Conservation (phyloP, 2,113 vertebrate genomes). For the Neolamprologus longior region DNA sequence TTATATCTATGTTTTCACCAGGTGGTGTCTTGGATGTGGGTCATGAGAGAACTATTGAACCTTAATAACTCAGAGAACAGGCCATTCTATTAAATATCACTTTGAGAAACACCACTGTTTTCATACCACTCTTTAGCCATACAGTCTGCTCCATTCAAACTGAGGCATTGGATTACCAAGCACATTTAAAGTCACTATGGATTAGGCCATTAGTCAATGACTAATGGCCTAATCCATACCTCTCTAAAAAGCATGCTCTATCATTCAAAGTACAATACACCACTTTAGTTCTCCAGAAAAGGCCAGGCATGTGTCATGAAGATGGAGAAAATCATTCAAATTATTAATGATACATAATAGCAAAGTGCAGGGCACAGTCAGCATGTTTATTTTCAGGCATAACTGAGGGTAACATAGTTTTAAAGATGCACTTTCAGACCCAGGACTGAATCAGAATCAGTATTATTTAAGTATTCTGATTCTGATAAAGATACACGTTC, state of each 20-base stretch:
- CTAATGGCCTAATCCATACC: conserved; percentile 7
- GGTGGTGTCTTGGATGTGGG: background rate
- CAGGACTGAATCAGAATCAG: background rate
- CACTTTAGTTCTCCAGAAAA: background rate
- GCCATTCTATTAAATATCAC: background rate
- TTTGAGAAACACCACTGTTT: background rate
- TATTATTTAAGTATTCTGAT: background rate
- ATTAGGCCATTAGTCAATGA: background rate
- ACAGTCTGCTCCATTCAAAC: background rate
- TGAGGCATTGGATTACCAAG: background rate
- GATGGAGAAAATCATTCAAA: background rate
- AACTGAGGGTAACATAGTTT: background rate
- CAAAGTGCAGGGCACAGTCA: background rate
- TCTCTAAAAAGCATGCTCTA: background rate
- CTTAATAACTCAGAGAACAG: background rate
- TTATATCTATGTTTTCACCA: background rate
- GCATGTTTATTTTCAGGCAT: background rate
- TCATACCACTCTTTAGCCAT: background rate
- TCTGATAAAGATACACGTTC: background rate
- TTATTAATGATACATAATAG: background rate
- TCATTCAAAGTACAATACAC: background rate
- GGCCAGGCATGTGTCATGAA: background rate
- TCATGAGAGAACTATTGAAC: background rate
- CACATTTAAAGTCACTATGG: background rate
- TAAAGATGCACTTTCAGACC: background rate